These are phyloP conservation scores for pig (Sus scrofa) DNA, from an alignment of 2,113 vertebrate genomes.

Conservation along the genomic window T2T-Sscrofa CM000822.6:11148501-11149000, in stretches of 20 bases:
- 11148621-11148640: neutral
- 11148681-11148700: constrained; percentile 16
- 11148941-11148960: neutral
- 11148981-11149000: neutral
- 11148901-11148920: neutral
- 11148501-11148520: neutral
- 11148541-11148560: neutral
- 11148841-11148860: neutral
- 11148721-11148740: constrained; percentile 39
- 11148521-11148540: neutral
- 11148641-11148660: neutral
- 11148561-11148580: neutral
- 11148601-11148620: neutral
- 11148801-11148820: neutral
- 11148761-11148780: neutral
- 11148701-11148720: constrained; percentile 57
- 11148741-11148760: constrained; percentile 53
- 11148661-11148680: neutral
- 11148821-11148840: neutral
- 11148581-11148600: neutral
- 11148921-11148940: neutral
- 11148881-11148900: neutral
- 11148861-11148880: constrained; percentile 12
- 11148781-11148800: neutral
- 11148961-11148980: neutral